Conservation (phyloP, 2,113 vertebrate species). For the Tachycineta bicolor region DNA sequence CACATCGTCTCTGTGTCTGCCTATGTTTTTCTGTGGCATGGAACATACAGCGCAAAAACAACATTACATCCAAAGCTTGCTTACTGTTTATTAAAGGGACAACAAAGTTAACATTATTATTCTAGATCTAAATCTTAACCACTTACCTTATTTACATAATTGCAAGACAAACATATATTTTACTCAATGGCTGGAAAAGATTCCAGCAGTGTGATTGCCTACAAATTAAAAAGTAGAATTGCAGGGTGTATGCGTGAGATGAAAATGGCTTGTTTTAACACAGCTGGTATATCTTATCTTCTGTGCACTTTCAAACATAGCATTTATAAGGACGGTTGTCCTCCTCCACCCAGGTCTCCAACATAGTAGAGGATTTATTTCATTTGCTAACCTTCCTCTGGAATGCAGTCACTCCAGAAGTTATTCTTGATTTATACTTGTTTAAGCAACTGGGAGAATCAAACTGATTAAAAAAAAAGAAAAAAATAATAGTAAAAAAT, state of each 20-base stretch:
- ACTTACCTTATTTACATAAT: constrained; percentile 64
- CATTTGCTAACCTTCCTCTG: background rate
- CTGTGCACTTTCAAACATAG: background rate
- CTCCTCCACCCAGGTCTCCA: background rate
- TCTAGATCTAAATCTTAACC: constrained; percentile 63
- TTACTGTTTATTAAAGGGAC: constrained; percentile 39
- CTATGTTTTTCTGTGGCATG: background rate
- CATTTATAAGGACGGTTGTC: background rate
- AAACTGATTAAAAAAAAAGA: background rate
- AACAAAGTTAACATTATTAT: constrained; percentile 37
- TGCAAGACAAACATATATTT: constrained; percentile 60
- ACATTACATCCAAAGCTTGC: background rate
- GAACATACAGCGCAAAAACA: background rate
- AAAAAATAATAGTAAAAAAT: background rate
- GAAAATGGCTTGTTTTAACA: constrained; percentile 44
- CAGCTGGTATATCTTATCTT: constrained; percentile 30
- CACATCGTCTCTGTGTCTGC: background rate
- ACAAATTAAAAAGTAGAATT: constrained; percentile 61
- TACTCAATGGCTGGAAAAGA: constrained; percentile 51
- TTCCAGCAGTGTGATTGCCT: constrained; percentile 57
- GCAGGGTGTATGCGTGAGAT: constrained; percentile 6
- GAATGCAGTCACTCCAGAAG: background rate
- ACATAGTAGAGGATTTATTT: background rate
- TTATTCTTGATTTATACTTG: background rate
- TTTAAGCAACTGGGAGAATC: background rate